Evolutionary conservation across 2,113 vertebrate genomes (phyloP).

Genomic region (Panurus biarmicus): DNA sequence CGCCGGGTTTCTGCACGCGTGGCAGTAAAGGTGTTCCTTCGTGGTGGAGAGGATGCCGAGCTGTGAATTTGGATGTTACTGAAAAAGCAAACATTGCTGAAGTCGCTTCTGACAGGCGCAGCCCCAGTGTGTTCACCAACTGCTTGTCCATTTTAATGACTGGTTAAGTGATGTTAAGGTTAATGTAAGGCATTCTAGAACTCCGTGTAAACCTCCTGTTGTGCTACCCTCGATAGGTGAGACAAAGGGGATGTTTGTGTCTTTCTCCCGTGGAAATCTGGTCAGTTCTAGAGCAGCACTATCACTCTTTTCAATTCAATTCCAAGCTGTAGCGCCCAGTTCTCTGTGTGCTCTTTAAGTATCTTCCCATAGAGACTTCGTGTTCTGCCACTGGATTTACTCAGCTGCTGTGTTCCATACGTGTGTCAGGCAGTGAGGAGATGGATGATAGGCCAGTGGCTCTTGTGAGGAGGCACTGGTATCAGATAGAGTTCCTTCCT

Average conservation of each 20-base stretch:
- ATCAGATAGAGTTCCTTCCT: rapidly evolving
- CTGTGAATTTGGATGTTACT: neutral
- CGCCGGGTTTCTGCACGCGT: rapidly evolving
- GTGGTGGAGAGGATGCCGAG: neutral
- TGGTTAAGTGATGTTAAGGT: neutral
- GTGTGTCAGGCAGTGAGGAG: neutral
- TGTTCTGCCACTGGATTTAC: neutral
- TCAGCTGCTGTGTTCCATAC: neutral
- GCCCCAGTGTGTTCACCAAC: rapidly evolving
- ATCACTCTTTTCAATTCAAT: neutral
- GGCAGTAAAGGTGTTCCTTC: neutral
- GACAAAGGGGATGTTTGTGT: neutral
- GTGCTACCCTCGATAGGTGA: rapidly evolving
- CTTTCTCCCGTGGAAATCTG: neutral
- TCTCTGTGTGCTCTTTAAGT: neutral
- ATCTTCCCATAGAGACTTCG: neutral
- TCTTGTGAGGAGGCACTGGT: neutral
- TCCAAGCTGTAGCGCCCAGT: neutral
- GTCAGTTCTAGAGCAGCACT: neutral
- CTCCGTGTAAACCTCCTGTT: neutral
- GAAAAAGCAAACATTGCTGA: neutral
- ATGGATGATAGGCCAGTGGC: neutral
- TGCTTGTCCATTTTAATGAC: neutral
- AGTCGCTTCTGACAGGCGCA: neutral
- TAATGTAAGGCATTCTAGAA: neutral